Evolutionary conservation across 2,888 invertebrate species (phyloP), one percentile per base, ranked within the genome.

Genomic region (Ypsolopha sequella): DNA sequence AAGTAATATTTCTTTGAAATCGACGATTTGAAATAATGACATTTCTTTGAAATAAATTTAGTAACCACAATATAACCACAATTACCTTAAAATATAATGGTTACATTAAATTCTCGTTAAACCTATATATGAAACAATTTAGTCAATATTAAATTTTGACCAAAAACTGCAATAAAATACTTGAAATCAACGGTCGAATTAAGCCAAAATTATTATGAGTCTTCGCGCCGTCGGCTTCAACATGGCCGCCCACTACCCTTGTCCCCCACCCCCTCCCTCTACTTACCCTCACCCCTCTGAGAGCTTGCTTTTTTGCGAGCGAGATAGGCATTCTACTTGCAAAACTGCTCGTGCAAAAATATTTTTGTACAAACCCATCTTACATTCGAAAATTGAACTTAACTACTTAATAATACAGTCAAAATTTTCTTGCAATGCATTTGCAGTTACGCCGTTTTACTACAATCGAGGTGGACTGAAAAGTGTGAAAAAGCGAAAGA

Each of bases 401-500:
- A 36, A 14, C 7, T n/a, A 39, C n/a, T 6, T 10, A 1, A 8
- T n/a, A 48, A 36, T 13, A 14, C 4, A 36, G 9, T 9, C 36
- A n/a, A 0, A 0, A 48, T 63, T 75, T 49, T 56, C 64, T 62
- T 38, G 1, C 58, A 55, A 57, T 66, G 38, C 2, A 1, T 0
- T 0, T 36, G 51, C 41, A 57, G 24, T 59, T 74, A 51, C 43
- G 55, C 36, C 72, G 9, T 66, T 75, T 52, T 41, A 48, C 24
- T 24, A 24, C 6, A 56, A 50, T 50, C 63, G 57, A 44, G n/a
- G 51, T 55, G 59, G 67, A 62, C 75, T 81, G 84, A 86, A 86
- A 86, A 86, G 85, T 86, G 84, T 80, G 80, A 86, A 86, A 86
- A 86, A 86, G 73, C 73, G 86, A 86, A 82, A 85, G 86, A 81